Percentiles rank a stretch among this genome's conserved stretches.
Evolutionary conservation across 2,797 vertebrate genomes (phyloP).

Genomic region (Florisuga fusca): DNA sequence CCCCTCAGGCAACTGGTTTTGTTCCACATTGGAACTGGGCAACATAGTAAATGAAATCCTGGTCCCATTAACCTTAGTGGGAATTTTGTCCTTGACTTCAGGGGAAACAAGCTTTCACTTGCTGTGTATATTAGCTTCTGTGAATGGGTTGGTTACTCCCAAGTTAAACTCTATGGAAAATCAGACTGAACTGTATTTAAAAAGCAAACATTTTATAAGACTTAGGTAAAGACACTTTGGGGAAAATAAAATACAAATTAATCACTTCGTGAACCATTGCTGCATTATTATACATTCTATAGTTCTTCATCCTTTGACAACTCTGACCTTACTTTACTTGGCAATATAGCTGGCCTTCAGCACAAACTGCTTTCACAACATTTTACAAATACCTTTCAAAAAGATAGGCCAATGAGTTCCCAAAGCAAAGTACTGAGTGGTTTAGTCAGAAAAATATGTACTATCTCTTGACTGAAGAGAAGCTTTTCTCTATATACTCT

Average conservation of each 20-base stretch:
- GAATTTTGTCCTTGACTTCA: constrained; percentile 28
- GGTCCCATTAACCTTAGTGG: neutral
- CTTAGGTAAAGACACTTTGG: constrained; percentile 53
- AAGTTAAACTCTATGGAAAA: constrained; percentile 43
- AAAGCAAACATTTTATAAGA: constrained; percentile 43
- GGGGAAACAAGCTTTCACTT: neutral
- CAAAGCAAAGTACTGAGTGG: too few relatives aligned
- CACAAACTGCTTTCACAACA: neutral
- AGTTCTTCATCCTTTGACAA: constrained; percentile 53
- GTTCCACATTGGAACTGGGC: neutral
- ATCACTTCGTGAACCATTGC: constrained; percentile 67
- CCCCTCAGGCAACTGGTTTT: neutral
- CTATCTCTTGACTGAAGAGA: neutral
- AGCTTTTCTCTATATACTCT: neutral
- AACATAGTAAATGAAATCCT: neutral
- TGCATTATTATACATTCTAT: constrained; percentile 52
- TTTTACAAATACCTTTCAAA: neutral
- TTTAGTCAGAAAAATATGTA: neutral
- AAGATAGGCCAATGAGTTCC: neutral
- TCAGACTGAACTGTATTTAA: neutral
- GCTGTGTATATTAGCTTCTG: neutral
- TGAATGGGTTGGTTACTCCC: constrained; percentile 24
- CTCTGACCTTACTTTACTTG: constrained; percentile 60
- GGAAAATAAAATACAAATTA: constrained; percentile 69
- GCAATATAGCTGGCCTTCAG: neutral